phyloP scores from a whole-genome alignment of 2,888 invertebrate genomes.

The Polydrusus tereticollis region DNA sequence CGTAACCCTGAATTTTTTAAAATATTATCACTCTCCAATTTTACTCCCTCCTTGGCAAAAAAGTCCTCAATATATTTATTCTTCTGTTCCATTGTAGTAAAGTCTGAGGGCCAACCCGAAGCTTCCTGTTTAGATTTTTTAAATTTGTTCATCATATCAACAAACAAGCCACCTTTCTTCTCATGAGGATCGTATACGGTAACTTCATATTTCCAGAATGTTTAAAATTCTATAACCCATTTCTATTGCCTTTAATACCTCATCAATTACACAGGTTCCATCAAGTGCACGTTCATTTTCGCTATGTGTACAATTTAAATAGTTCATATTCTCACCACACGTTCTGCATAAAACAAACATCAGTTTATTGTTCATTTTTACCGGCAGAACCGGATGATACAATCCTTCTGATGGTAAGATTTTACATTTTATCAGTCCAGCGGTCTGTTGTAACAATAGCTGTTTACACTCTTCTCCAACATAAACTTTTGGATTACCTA shows the following conservation, averaged over 20 bases:
- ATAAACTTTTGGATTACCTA: slow-evolving; percentile 40
- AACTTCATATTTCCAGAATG: slow-evolving; percentile 30
- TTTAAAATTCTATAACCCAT: slow-evolving; percentile 58
- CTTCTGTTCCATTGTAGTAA: slow-evolving; percentile 48
- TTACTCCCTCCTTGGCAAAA: no score
- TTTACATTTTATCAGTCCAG: slow-evolving; percentile 42
- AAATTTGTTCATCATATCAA: slow-evolving; percentile 58
- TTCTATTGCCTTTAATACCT: slow-evolving; percentile 56
- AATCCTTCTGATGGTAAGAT: slow-evolving; percentile 47
- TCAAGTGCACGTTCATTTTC: slow-evolving; percentile 53
- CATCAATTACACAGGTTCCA: slow-evolving; percentile 53
- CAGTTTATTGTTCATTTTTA: slow-evolving; percentile 52
- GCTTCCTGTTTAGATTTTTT: slow-evolving; percentile 53
- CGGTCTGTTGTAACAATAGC: slow-evolving; percentile 21
- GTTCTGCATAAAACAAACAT: slow-evolving; percentile 61
- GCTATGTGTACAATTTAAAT: slow-evolving; percentile 37
- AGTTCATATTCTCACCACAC: slow-evolving; percentile 50
- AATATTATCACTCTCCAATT: no score
- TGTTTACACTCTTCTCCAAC: slow-evolving; percentile 46
- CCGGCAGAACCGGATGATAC: slow-evolving; percentile 51
- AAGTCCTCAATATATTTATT: no score
- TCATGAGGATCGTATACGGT: slow-evolving; percentile 52
- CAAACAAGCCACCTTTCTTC: slow-evolving; percentile 55
- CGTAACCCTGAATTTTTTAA: no score
- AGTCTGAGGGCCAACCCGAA: slow-evolving; percentile 49